Evolutionary conservation across 2,797 vertebrate genomes (phyloP).

Genomic region (Zalophus californianus): DNA sequence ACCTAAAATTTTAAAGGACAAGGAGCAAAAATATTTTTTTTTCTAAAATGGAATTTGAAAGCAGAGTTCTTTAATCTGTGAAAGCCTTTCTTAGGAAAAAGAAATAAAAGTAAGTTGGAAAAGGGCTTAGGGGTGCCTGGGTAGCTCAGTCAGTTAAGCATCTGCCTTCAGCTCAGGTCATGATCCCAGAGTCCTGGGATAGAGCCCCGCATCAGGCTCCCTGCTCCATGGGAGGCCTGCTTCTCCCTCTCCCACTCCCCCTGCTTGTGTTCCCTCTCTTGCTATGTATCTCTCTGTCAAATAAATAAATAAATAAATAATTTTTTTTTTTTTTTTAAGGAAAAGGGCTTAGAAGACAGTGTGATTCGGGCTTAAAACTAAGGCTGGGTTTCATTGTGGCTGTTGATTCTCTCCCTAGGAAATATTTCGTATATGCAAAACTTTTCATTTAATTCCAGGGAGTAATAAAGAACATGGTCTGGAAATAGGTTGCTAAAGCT

Average conservation of each 20-base stretch:
- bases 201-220: too few relatives aligned
- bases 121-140: background rate
- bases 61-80: background rate
- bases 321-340: too few relatives aligned
- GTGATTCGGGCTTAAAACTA: background rate
- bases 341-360: background rate
- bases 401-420: background rate
- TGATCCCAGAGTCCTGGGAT: too few relatives aligned
- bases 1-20: background rate
- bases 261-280: too few relatives aligned
- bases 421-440: background rate
- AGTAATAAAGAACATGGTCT: background rate
- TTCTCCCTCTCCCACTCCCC: too few relatives aligned
- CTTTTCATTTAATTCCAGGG: background rate
- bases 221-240: too few relatives aligned
- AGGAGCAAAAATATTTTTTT: background rate
- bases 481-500: background rate
- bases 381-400: background rate
- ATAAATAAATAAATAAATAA: too few relatives aligned
- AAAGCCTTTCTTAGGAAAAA: constrained; percentile 22
- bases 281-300: too few relatives aligned
- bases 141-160: too few relatives aligned
- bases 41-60: constrained; percentile 17
- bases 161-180: too few relatives aligned
- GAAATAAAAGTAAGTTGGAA: background rate